A percentile compares a stretch with the other conserved stretches of the same genome.
Conservation (phyloP, 37 sponge, comb jelly and placozoan genomes). For the Oscarella lobularis region DNA sequence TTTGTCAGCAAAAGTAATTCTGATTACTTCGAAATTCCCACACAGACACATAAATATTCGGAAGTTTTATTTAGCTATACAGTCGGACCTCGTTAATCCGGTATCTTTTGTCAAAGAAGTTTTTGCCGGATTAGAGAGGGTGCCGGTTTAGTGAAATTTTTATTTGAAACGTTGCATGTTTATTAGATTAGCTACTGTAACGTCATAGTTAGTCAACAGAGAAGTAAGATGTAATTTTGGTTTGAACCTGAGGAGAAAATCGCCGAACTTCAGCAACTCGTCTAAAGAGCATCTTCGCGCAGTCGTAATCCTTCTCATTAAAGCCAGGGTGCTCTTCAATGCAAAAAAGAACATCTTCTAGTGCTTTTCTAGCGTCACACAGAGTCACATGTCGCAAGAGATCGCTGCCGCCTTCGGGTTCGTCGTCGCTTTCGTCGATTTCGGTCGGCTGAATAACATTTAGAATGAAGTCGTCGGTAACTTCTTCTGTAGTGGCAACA, state of each 20-base stretch:
- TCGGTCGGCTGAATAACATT: neutral
- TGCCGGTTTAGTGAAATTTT: too few relatives aligned
- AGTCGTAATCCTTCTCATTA: neutral
- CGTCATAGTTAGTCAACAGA: too few relatives aligned
- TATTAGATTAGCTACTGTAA: too few relatives aligned
- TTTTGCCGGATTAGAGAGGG: too few relatives aligned
- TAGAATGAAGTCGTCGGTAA: neutral
- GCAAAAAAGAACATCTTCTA: neutral
- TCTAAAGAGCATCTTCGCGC: neutral
- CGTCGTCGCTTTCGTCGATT: neutral
- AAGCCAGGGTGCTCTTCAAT: neutral
- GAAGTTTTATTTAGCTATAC: too few relatives aligned
- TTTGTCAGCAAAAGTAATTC: too few relatives aligned
- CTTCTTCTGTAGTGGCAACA: neutral
- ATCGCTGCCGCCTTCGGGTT: neutral
- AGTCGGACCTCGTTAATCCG: too few relatives aligned
- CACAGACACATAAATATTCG: too few relatives aligned
- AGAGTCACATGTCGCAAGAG: neutral
- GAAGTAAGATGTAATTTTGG: neutral
- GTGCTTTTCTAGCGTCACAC: neutral
- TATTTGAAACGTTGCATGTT: too few relatives aligned
- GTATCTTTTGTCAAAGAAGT: too few relatives aligned
- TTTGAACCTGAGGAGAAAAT: neutral
- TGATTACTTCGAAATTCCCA: too few relatives aligned
- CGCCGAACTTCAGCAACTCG: neutral